phyloP scores from a whole-genome alignment of 1,140 invertebrate genomes.

The Lepidurus couesii region DNA sequence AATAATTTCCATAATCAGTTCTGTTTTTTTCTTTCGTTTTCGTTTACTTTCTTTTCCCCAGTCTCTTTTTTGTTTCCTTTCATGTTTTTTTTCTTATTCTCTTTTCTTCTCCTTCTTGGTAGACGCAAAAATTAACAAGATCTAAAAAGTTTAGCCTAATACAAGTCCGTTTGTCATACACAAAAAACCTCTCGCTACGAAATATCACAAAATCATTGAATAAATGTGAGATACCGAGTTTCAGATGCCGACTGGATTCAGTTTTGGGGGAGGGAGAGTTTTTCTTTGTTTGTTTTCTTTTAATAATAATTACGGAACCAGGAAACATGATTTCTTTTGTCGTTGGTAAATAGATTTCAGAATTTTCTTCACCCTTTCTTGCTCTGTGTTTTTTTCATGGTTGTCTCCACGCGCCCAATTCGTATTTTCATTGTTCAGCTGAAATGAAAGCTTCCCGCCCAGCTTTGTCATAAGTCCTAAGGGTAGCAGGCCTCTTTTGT shows the following conservation, averaged over 20 bases:
- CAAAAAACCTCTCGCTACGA: conserved; percentile 16
- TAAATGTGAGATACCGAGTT: conserved; percentile 22
- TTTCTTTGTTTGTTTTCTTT: not conserved
- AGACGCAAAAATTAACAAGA: conserved; percentile 22
- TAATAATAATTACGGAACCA: conserved; percentile 7
- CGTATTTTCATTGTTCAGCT: conserved; percentile 22
- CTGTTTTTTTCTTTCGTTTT: not conserved
- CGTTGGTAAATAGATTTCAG: not conserved
- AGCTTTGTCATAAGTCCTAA: not conserved
- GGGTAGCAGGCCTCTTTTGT: too few species aligned
- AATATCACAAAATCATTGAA: conserved; percentile 22
- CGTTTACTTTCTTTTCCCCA: not conserved
- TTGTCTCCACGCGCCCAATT: not conserved
- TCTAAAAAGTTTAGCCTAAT: conserved; percentile 20
- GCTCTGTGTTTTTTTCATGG: not conserved
- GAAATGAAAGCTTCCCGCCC: not conserved
- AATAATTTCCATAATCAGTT: conserved; percentile 4
- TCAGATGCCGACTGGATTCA: conserved; percentile 21
- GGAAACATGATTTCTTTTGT: conserved; percentile 12
- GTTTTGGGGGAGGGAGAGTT: conserved; percentile 17
- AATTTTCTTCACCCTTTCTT: not conserved
- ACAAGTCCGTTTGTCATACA: not conserved
- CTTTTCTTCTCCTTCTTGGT: not conserved
- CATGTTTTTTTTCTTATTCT: not conserved
- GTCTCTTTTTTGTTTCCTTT: not conserved